These are phyloP conservation scores for Onychorhynchus coronatus DNA, from an alignment of 2,113 vertebrate species.

Conservation along the genomic window DNA sequence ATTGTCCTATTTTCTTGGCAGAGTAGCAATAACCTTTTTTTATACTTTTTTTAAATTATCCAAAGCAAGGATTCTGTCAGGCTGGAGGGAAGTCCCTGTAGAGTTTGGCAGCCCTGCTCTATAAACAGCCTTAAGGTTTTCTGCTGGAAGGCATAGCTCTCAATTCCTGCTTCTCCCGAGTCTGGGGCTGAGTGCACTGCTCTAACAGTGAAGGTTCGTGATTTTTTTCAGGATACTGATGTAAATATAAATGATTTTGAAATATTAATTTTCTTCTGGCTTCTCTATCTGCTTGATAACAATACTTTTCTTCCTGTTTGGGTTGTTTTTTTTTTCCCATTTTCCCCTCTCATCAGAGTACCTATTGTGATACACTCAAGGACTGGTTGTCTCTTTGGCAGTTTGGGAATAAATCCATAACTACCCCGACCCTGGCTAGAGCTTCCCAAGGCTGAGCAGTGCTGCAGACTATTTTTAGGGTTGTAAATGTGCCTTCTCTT, in stretches of 20 bases:
- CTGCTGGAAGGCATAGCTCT: not conserved
- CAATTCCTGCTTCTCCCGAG: not conserved
- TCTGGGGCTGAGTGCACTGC: not conserved
- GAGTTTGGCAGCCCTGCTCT: not conserved
- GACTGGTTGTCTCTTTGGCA: not conserved
- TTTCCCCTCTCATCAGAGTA: not conserved
- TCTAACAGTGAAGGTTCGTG: not conserved
- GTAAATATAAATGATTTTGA: conserved; percentile 2
- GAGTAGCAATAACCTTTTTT: conserved; percentile 43
- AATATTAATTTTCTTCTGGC: not conserved
- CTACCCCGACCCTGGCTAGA: not conserved
- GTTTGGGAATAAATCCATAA: not conserved
- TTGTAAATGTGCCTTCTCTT: conserved; percentile 69
- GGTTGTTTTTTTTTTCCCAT: not conserved
- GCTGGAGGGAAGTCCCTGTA: not conserved
- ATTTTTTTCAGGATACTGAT: not conserved
- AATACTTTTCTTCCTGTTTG: not conserved
- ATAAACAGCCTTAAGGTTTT: not conserved
- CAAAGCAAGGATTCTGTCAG: conserved; percentile 16
- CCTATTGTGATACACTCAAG: not conserved
- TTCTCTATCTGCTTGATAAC: not conserved
- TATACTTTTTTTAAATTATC: not conserved
- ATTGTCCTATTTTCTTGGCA: conserved; percentile 36
- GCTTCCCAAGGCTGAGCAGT: conserved; percentile 44
- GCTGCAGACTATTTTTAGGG: conserved; percentile 50